Base-by-base conservation (phyloP, 2,888 invertebrate species). In the Agriopis marginaria region DNA sequence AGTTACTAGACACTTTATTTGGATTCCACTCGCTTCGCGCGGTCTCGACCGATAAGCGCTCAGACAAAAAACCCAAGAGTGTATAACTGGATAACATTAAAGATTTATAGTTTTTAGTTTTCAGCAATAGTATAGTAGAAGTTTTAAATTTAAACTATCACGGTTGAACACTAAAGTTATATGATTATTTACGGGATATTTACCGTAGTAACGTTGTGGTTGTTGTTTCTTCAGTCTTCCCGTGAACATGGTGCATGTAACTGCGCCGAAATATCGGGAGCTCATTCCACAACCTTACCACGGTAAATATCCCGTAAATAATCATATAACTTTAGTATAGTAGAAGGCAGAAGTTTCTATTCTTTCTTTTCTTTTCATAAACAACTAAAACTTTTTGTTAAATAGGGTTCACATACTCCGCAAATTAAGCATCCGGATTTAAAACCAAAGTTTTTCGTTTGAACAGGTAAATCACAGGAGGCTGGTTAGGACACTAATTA, bases 401-500 rank as follows among this genome's bases (percentile, higher is more conserved):
- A n/a, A 23, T 40, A 10, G 10, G 10, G 42, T 47, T n/a, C 23
- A 40, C 44, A 58, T 17, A 68, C 49, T 61, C 53, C 14, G 47
- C 56, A 63, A 70, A 63, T 59, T 23, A 65, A 65, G 53, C 12
- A 9, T 0, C 49, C 54, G 14, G 66, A 58, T 70, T 69, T 70
- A 70, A 70, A 66, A 63, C 11, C 51, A 44, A 54, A 55, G 44
- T 71, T 68, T 56, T 65, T 40, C 66, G 54, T 72, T 73, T 71
- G 72, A 77, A 75, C 75, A 77, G 74, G 75, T 77, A 90, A 89
- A 92, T 91, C 87, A 86, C 86, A 85, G 82, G 85, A 86, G 76
- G 77, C 85, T 80, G 87, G 86, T 88, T 86, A 86, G 88, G 84
- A 83, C 81, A 84, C 91, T 91, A 92, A 92, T 93, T 92, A 91